Conservation (phyloP, 2,113 vertebrate genomes). For the Bubalus kerabau region DNA sequence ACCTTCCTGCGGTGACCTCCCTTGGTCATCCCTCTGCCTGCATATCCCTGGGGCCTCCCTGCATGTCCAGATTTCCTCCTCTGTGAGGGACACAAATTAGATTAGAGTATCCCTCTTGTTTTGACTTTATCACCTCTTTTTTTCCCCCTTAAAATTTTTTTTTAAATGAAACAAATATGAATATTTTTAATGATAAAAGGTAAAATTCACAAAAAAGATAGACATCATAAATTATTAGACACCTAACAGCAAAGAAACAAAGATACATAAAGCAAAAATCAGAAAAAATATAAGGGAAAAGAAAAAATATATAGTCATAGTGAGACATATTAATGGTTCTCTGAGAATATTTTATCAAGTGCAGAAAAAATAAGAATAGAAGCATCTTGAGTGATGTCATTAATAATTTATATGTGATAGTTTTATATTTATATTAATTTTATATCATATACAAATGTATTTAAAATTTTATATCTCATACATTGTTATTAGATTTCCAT, state of each 20-base stretch:
- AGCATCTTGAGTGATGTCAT: background rate
- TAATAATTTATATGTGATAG: background rate
- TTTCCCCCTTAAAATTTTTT: background rate
- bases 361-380: background rate
- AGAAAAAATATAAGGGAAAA: background rate
- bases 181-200: background rate
- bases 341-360: background rate
- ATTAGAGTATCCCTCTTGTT: background rate
- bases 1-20: background rate
- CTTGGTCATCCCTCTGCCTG: rapidly evolving
- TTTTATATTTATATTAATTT: background rate
- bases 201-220: background rate
- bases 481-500: background rate
- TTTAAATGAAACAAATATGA: background rate
- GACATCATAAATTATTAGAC: background rate
- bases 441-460: background rate
- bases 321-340: background rate
- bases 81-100: background rate
- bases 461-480: background rate
- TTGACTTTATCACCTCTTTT: background rate
- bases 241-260: background rate
- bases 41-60: background rate
- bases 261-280: background rate
- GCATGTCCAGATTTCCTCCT: background rate
- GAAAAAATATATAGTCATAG: background rate